A percentile compares a stretch with the other conserved stretches of the same genome.
phyloP scores from a whole-genome alignment of 2,888 invertebrate species.

The Drosophila antonietae region DNA sequence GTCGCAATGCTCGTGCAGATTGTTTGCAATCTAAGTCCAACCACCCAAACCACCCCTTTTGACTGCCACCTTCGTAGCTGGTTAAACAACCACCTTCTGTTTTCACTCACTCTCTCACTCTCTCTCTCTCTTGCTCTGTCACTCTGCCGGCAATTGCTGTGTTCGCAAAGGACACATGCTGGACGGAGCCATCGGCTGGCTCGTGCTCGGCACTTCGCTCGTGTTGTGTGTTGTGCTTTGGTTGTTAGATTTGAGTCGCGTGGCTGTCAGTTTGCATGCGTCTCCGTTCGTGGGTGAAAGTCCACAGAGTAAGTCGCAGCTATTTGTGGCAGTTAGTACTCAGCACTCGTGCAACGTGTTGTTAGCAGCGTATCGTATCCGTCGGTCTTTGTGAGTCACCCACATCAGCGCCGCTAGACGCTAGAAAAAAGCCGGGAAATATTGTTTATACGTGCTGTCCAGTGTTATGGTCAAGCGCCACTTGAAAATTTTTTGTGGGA shows the following conservation, averaged over 20 bases:
- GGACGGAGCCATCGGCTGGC: slow-evolving; percentile 30
- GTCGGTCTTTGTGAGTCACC: slow-evolving; percentile 50
- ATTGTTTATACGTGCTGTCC: slow-evolving; percentile 49
- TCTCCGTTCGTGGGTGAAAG: slow-evolving; percentile 71
- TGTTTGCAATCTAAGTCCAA: slow-evolving; percentile 39
- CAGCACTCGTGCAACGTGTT: slow-evolving; percentile 33
- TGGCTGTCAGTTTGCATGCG: slow-evolving; percentile 63
- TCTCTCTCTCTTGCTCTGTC: slow-evolving; percentile 2
- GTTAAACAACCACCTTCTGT: slow-evolving; percentile 60
- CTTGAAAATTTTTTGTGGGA: slow-evolving; percentile 40
- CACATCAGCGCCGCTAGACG: slow-evolving; percentile 24
- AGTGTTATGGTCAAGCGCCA: slow-evolving; percentile 57
- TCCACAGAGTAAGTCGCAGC: slow-evolving; percentile 32
- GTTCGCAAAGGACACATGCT: slow-evolving; percentile 32
- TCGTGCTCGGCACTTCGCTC: slow-evolving; percentile 54
- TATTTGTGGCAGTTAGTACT: slow-evolving; percentile 9
- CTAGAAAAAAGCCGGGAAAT: slow-evolving; percentile 56
- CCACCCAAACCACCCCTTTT: slow-evolving; percentile 57
- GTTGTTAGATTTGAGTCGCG: slow-evolving; percentile 60
- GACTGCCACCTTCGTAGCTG: slow-evolving; percentile 39
- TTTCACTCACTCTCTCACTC: slow-evolving; percentile 24
- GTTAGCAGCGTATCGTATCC: slow-evolving; percentile 29
- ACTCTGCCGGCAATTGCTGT: slow-evolving; percentile 26
- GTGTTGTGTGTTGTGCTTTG: slow-evolving; percentile 63
- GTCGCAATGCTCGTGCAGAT: slow-evolving; percentile 34